These are phyloP conservation scores for Bedellia somnulentella DNA, from an alignment of 2,888 invertebrate species.

Conservation along the genomic window DNA sequence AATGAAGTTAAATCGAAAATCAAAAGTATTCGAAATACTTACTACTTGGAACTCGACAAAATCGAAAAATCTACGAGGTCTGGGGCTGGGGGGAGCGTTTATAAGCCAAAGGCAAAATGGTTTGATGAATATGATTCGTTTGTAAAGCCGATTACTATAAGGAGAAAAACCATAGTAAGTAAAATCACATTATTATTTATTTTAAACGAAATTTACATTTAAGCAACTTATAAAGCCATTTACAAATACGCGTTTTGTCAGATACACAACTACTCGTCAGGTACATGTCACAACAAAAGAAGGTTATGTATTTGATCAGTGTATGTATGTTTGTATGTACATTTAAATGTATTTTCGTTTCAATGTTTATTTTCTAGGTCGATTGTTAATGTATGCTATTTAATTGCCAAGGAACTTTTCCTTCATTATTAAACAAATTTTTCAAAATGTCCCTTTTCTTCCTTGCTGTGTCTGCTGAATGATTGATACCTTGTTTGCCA, in stretches of 20 bases:
- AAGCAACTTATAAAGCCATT: conserved; percentile 1
- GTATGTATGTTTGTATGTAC: too few relatives aligned
- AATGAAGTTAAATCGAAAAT: conserved; percentile 10
- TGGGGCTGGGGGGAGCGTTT: conserved; percentile 6
- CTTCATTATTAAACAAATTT: conserved; percentile 11
- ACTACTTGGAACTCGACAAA: conserved; percentile 11
- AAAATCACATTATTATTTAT: conserved; percentile 12
- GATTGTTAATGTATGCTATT: conserved; percentile 11
- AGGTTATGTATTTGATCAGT: too few relatives aligned
- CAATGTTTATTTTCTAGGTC: conserved; percentile 6
- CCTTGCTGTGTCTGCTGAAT: too few relatives aligned
- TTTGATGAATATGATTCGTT: conserved; percentile 12
- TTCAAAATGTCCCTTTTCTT: conserved; percentile 6
- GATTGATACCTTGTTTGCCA: too few relatives aligned
- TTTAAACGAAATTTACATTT: conserved; percentile 7
- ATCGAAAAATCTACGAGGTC: conserved; percentile 12
- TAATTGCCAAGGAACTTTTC: conserved; percentile 12
- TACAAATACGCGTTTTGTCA: too few relatives aligned
- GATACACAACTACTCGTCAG: too few relatives aligned
- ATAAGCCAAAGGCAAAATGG: conserved; percentile 12
- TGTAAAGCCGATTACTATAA: conserved; percentile 11
- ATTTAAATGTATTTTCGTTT: not conserved
- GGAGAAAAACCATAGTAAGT: conserved; percentile 12
- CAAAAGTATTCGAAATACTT: conserved; percentile 12
- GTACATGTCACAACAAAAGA: too few relatives aligned